Percentiles rank a stretch among this genome's conserved stretches.
phyloP scores from a whole-genome alignment of 2,113 vertebrate genomes.

The Laticauda colubrina region DNA sequence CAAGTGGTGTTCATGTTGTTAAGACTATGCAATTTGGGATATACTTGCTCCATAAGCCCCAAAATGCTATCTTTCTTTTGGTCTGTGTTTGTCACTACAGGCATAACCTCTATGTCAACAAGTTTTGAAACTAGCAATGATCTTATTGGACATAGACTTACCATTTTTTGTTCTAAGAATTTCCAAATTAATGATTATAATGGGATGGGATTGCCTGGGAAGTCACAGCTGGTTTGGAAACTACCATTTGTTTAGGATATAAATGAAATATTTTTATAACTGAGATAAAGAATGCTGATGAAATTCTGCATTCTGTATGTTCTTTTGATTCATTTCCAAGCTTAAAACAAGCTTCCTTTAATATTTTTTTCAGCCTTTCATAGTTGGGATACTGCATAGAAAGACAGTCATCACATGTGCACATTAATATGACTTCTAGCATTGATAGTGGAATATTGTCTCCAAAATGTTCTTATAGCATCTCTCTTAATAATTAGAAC shows the following conservation, averaged over 20 bases:
- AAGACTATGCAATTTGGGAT: not conserved
- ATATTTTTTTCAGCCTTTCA: not conserved
- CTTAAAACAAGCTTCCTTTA: not conserved
- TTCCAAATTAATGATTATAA: not conserved
- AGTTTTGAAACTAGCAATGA: not conserved
- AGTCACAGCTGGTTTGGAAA: not conserved
- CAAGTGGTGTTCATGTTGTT: not conserved
- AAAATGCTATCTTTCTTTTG: not conserved
- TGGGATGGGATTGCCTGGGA: not conserved
- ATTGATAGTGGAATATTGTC: too few relatives aligned
- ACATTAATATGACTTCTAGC: not conserved
- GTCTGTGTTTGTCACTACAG: not conserved
- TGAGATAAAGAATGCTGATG: not conserved
- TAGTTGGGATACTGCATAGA: too few relatives aligned
- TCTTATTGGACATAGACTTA: not conserved
- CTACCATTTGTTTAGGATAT: too few relatives aligned
- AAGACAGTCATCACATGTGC: too few relatives aligned
- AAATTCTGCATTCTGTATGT: not conserved
- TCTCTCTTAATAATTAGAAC: not conserved
- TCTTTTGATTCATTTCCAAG: not conserved
- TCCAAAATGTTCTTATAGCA: not conserved
- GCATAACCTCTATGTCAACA: not conserved
- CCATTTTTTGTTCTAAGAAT: not conserved
- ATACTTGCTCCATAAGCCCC: not conserved
- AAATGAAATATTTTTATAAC: not conserved